phyloP scores from a whole-genome alignment of 2,113 vertebrate species.

The Thalassarche chlororhynchos region DNA sequence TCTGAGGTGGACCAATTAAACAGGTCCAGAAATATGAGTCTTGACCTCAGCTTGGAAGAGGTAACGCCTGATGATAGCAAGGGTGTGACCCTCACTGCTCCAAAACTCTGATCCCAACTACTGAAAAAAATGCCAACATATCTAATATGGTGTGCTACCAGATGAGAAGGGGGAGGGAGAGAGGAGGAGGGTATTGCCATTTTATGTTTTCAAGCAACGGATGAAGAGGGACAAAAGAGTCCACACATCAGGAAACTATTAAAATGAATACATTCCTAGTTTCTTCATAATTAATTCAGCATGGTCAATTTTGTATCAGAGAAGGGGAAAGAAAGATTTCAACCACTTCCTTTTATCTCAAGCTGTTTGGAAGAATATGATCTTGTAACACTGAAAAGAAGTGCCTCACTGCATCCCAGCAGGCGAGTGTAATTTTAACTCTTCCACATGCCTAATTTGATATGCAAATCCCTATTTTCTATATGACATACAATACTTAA shows the following conservation, averaged over 20 bases:
- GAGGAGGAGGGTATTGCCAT: not conserved
- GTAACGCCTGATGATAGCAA: not conserved
- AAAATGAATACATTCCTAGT: slow-evolving; percentile 60
- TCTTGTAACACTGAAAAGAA: slow-evolving; percentile 13
- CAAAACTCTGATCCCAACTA: not conserved
- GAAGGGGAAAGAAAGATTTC: slow-evolving; percentile 51
- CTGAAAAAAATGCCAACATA: not conserved
- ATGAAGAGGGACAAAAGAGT: slow-evolving; percentile 28
- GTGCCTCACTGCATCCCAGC: not conserved
- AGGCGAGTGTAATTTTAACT: not conserved
- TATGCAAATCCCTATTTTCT: slow-evolving; percentile 11
- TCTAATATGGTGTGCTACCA: not conserved
- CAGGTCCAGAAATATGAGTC: not conserved
- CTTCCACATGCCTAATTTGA: slow-evolving; percentile 1
- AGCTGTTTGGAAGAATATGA: slow-evolving; percentile 23
- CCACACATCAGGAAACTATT: slow-evolving; percentile 62
- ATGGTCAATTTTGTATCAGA: slow-evolving; percentile 63
- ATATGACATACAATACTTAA: not conserved
- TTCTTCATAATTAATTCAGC: slow-evolving; percentile 62
- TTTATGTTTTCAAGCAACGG: slow-evolving; percentile 2
- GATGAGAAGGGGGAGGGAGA: not conserved
- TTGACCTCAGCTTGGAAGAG: not conserved
- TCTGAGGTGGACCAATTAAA: slow-evolving; percentile 3
- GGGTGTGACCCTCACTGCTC: not conserved
- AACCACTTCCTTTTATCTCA: slow-evolving; percentile 63